Conservation (phyloP, 2,113 vertebrate genomes). For the Hymenochirus boettgeri region DNA sequence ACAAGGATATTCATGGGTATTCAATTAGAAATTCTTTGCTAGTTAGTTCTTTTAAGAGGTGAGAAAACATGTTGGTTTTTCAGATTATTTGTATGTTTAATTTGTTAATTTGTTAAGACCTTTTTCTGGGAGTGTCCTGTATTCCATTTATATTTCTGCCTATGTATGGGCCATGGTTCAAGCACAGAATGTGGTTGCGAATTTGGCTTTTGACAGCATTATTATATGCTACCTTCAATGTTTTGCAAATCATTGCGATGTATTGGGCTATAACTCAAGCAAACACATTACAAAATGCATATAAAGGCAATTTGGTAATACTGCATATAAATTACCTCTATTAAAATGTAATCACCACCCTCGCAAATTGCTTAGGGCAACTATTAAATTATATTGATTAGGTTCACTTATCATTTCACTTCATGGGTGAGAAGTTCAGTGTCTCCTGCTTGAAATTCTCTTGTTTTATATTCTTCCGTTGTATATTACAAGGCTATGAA, state of each 20-base stretch:
- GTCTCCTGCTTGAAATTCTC: neutral
- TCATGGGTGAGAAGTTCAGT: constrained; percentile 1
- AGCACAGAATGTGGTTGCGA: neutral
- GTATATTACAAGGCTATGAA: neutral
- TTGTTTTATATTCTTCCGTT: neutral
- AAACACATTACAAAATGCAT: neutral
- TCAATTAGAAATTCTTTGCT: too few relatives aligned
- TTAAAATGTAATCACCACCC: neutral
- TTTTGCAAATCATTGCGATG: neutral
- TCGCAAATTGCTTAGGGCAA: neutral
- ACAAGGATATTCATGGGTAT: too few relatives aligned
- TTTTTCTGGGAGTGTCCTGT: too few relatives aligned
- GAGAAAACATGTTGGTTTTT: too few relatives aligned
- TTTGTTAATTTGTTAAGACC: too few relatives aligned
- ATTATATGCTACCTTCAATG: neutral
- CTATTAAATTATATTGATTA: neutral
- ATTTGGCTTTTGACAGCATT: neutral
- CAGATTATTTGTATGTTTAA: too few relatives aligned
- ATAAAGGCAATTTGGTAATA: neutral
- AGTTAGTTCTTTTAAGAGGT: too few relatives aligned
- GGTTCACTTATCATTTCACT: neutral
- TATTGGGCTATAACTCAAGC: constrained; percentile 1
- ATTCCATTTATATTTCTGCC: too few relatives aligned
- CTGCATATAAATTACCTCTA: neutral
- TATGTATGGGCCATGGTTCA: too few relatives aligned